Percentiles rank a stretch among this genome's conserved stretches.
phyloP scores from a whole-genome alignment of 2,797 vertebrate genomes.

The Gambelia wislizenii region DNA sequence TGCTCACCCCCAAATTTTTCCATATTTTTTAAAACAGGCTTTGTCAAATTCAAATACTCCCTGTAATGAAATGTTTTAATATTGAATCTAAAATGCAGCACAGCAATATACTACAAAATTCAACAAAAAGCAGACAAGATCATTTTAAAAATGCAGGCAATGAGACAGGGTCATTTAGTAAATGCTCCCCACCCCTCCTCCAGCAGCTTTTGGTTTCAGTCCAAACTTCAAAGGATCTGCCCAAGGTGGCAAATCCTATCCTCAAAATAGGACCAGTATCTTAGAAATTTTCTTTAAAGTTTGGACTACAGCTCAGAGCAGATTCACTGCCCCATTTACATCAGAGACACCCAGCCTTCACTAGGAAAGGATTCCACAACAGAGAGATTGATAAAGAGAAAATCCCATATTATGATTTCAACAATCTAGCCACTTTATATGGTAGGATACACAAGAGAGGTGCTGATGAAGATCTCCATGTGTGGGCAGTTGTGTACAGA shows the following conservation, averaged over 20 bases:
- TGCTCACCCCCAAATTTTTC: constrained; percentile 45
- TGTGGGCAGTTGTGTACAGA: too few relatives aligned
- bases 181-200: too few relatives aligned
- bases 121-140: neutral
- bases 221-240: neutral
- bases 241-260: too few relatives aligned
- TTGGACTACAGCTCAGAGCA: neutral
- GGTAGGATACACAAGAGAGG: too few relatives aligned
- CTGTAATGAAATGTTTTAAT: constrained; percentile 38
- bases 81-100: constrained; percentile 35
- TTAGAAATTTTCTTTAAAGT: neutral
- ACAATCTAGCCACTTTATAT: too few relatives aligned
- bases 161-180: neutral
- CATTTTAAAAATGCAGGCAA: neutral
- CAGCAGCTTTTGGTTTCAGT: neutral
- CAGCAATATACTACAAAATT: neutral
- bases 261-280: neutral
- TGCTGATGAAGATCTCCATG: too few relatives aligned
- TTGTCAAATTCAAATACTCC: constrained; percentile 46
- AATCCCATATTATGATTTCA: neutral
- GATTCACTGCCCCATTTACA: neutral
- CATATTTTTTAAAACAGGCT: constrained; percentile 60
- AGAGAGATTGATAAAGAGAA: too few relatives aligned
- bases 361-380: neutral
- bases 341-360: neutral